Percentiles rank a stretch among this genome's conserved stretches.
phyloP scores from a whole-genome alignment of 2,113 vertebrate genomes.

The Megaleporinus macrocephalus region DNA sequence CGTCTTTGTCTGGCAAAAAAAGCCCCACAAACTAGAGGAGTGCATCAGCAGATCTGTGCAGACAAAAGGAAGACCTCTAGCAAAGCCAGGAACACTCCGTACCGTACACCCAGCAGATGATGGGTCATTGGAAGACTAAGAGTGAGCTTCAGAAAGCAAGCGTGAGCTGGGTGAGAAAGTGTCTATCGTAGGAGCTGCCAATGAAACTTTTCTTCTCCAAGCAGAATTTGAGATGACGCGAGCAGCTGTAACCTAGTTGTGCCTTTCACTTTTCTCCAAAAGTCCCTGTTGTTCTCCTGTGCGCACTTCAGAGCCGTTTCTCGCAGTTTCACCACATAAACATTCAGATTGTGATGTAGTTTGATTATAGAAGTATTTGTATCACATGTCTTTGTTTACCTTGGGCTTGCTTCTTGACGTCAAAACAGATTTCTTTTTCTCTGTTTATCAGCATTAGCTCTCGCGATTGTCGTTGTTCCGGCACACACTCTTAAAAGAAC shows the following conservation, averaged over 20 bases:
- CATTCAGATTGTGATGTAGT: background rate
- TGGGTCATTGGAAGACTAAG: constrained; percentile 11
- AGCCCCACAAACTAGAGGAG: background rate
- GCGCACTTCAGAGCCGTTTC: no score
- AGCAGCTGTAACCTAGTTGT: constrained; percentile 34
- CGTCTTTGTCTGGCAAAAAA: background rate
- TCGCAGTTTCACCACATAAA: no score
- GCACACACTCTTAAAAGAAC: background rate
- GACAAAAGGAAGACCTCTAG: constrained; percentile 38
- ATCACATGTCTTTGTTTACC: constrained; percentile 62
- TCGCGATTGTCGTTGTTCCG: background rate
- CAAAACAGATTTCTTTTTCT: constrained; percentile 59
- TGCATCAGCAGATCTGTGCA: constrained; percentile 25
- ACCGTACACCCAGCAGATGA: background rate
- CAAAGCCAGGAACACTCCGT: constrained; percentile 1
- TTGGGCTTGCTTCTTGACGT: constrained; percentile 62
- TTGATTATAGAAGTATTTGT: constrained; percentile 11
- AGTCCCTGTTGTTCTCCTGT: no score
- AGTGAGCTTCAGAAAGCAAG: constrained; percentile 9
- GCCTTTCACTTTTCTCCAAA: constrained; percentile 30
- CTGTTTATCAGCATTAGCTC: background rate
- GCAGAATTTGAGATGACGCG: constrained; percentile 22
- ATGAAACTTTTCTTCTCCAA: constrained; percentile 22
- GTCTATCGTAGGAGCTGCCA: constrained; percentile 13
- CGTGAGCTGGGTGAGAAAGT: constrained; percentile 1